Conservation (phyloP, 2,113 vertebrate genomes). For the Rhagologus leucostigma region DNA sequence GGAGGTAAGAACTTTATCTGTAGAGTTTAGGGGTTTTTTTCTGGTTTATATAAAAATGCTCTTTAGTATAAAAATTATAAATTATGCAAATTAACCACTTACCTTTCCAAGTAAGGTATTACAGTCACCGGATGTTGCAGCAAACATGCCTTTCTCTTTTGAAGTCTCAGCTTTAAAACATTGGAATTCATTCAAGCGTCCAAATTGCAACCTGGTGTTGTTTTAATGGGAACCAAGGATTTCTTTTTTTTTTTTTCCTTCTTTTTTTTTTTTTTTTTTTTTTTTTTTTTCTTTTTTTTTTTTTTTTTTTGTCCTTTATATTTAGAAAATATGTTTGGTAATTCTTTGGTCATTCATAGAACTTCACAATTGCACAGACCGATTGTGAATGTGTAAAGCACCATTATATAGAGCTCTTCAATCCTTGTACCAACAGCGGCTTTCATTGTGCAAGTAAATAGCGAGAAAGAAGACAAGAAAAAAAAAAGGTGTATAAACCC, state of each 20-base stretch:
- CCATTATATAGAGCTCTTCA: slow-evolving; percentile 77
- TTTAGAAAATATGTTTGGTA: slow-evolving; percentile 76
- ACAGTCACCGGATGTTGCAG: slow-evolving; percentile 82
- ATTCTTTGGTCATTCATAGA: slow-evolving; percentile 83
- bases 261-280: not conserved
- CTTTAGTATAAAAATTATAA: slow-evolving; percentile 89
- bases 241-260: not conserved
- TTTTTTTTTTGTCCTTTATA: slow-evolving; percentile 50
- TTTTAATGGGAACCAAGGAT: slow-evolving; percentile 82
- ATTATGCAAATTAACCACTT: slow-evolving; percentile 91
- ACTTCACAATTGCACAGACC: slow-evolving; percentile 76
- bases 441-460: slow-evolving; percentile 80
- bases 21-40: slow-evolving; percentile 85
- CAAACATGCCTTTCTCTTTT: slow-evolving; percentile 81
- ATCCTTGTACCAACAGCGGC: slow-evolving; percentile 82
- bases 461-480: slow-evolving; percentile 62
- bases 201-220: slow-evolving; percentile 87
- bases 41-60: slow-evolving; percentile 88
- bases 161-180: slow-evolving; percentile 87
- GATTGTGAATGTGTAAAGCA: slow-evolving; percentile 79
- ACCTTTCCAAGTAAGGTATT: slow-evolving; percentile 73
- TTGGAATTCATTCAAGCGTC: slow-evolving; percentile 83
- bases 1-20: slow-evolving; percentile 83
- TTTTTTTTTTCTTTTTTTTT: not conserved
- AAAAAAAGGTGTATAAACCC: slow-evolving; percentile 71